These are phyloP conservation scores for Cyclina sinensis DNA, from an alignment of 1,140 invertebrate genomes.

Conservation along the genomic window DNA sequence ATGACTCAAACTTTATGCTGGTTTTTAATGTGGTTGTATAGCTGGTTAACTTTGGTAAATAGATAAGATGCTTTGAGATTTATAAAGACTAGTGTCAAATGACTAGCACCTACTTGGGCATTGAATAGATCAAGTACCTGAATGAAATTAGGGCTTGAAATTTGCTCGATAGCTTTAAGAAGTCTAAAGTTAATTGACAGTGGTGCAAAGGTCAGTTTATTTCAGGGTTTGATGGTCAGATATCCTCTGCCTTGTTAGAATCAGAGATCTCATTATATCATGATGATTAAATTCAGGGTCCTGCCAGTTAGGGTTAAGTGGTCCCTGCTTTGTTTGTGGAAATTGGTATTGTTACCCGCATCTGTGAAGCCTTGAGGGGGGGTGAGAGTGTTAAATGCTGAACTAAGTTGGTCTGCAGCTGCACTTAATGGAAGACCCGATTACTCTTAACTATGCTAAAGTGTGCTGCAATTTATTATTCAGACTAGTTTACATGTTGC, in stretches of 20 bases:
- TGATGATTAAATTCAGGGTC: background rate
- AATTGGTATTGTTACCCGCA: conserved; percentile 33
- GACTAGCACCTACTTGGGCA: no score
- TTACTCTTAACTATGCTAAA: no score
- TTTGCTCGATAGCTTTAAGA: background rate
- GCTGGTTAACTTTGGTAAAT: no score
- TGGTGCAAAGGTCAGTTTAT: conserved; percentile 3
- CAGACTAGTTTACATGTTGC: no score
- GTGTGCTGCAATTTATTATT: no score
- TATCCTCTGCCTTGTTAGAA: background rate
- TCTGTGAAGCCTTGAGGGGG: background rate
- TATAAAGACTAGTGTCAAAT: no score
- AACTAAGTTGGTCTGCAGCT: background rate
- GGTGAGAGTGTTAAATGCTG: no score
- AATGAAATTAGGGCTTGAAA: no score
- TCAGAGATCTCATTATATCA: conserved; percentile 13
- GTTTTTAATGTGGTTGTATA: no score
- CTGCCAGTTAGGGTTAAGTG: conserved; percentile 10
- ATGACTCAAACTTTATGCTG: no score
- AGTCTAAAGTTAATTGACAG: background rate
- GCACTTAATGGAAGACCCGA: background rate
- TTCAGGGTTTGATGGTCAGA: background rate
- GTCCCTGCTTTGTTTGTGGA: background rate
- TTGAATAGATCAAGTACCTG: no score
- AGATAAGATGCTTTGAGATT: no score